Evolutionary conservation across 2,797 vertebrate genomes (phyloP).

Genomic region (Ispidina picta): DNA sequence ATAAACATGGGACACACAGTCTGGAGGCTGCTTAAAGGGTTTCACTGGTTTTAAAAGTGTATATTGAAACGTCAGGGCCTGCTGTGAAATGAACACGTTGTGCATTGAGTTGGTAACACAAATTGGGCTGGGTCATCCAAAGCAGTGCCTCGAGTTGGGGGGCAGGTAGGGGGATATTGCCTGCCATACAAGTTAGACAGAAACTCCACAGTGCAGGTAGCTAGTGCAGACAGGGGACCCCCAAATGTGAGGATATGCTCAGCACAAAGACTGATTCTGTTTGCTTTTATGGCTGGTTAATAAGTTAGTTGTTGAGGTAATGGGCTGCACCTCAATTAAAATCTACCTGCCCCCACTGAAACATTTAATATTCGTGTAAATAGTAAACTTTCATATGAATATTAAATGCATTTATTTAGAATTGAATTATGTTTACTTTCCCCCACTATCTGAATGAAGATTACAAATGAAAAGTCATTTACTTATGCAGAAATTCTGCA

Average conservation of each 20-base stretch:
- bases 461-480: slow-evolving; percentile 65
- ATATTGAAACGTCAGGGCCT: slow-evolving; percentile 52
- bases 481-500: slow-evolving; percentile 45
- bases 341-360: slow-evolving; percentile 41
- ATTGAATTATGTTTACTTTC: slow-evolving; percentile 70
- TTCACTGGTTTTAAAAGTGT: slow-evolving; percentile 61
- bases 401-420: slow-evolving; percentile 62
- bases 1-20: slow-evolving; percentile 65
- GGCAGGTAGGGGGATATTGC: not conserved
- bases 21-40: slow-evolving; percentile 61
- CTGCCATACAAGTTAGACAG: not conserved
- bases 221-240: not conserved
- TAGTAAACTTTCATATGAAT: slow-evolving; percentile 74
- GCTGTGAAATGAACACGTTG: not conserved
- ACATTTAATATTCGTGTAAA: slow-evolving; percentile 65
- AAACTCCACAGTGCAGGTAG: not conserved
- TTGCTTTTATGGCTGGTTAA: slow-evolving; percentile 27
- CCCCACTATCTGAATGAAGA: slow-evolving; percentile 47
- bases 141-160: not conserved
- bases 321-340: slow-evolving; percentile 53
- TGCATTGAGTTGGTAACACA: not conserved
- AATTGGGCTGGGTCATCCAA: not conserved
- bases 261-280: not conserved
- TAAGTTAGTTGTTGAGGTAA: slow-evolving; percentile 14
- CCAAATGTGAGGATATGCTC: not conserved